These are phyloP conservation scores for Standfussiana lucernea DNA, from an alignment of 2,888 invertebrate genomes.

Conservation along the genomic window DNA sequence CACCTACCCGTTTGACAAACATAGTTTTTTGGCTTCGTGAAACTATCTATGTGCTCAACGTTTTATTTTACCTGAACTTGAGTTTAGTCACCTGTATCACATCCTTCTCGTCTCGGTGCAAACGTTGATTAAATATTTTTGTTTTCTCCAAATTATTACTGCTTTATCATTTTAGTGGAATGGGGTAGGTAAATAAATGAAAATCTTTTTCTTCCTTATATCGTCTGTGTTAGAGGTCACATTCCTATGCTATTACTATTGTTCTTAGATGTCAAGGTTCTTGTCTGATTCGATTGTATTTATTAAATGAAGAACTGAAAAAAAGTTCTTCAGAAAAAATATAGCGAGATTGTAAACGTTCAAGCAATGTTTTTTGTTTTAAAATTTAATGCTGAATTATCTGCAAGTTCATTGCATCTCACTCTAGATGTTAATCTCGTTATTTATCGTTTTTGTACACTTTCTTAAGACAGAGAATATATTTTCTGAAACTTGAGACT, in stretches of 20 bases:
- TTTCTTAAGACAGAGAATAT: slow-evolving; percentile 11
- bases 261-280: not conserved
- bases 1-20: slow-evolving; percentile 22
- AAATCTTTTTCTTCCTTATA: not conserved
- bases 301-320: not conserved
- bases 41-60: not conserved
- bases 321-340: not conserved
- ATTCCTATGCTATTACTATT: not conserved
- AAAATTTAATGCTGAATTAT: slow-evolving; percentile 33
- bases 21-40: not conserved
- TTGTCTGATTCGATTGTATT: not conserved
- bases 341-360: not conserved
- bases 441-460: slow-evolving; percentile 44
- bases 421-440: slow-evolving; percentile 48
- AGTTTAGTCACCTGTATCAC: not conserved
- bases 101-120: not conserved
- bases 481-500: slow-evolving; percentile 19
- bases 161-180: not conserved
- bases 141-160: not conserved
- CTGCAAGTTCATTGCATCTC: slow-evolving; percentile 38
- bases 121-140: not conserved
- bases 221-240: not conserved
- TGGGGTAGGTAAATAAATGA: not conserved
- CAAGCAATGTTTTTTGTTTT: slow-evolving; percentile 31
- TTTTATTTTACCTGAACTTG: not conserved